Evolutionary conservation across 1,140 invertebrate species (phyloP), one percentile per base, ranked within the genome.

Genomic region (Caenorhabditis remanei): DNA sequence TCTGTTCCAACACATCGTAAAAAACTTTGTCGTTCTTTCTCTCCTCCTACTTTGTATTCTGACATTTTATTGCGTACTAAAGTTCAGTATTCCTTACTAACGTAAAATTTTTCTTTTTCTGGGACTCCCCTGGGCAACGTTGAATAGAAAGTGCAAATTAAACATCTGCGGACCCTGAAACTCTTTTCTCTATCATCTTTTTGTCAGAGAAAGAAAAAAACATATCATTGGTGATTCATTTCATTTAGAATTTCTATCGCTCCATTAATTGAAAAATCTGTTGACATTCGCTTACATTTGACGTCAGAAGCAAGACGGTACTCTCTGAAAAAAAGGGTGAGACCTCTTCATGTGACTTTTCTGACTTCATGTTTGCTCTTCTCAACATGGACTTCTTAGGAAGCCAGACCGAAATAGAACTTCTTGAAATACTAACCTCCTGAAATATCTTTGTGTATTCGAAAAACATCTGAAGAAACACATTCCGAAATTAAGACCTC

Each of bases 241-340:
- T 79, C 71, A 79, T 50, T 79, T 79, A 79, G 46, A 79, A 79
- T 24, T 46, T 11, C 71, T n/a, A 79, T 50, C 1, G 6, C 65
- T 7, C 46, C 21, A 79, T 79, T 50, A 79, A 50, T 24, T 21
- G 71, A 79, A 50, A 79, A 79, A 50, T 79, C 71, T 79, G 71
- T 79, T 79, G 71, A 48, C 71, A 79, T 79, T 79, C 21, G 71
- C 71, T 46, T 53, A 48, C 19, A 46, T 11, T 46, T 46, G 67
- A 71, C 41, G 67, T 71, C 67, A 71, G 67, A 43, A n/a, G 19
- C 6, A 79, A 32, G 8, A 50, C 46, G 65, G 65, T 53, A 21
- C 46, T 79, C 46, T 79, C 24, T 32, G 14, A 79, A 43, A 79
- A 43, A 79, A 24, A 79, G 53, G 8, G 14, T 13, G 65, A 61